Evolutionary conservation across 2,797 vertebrate species (phyloP), one percentile per base, ranked within the genome.

Genomic region (Chrysocyon brachyurus): DNA sequence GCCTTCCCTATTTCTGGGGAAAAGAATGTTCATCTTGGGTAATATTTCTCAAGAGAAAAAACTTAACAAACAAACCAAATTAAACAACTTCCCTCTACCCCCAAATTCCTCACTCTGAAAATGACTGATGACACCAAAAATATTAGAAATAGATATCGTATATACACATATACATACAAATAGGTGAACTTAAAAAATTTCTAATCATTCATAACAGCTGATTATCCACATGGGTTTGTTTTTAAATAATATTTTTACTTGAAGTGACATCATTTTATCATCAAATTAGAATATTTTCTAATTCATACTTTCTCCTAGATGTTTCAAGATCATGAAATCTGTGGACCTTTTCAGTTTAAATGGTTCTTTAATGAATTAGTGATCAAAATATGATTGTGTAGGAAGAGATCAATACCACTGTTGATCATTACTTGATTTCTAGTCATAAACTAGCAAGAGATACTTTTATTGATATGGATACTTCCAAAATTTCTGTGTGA

Each of bases 351-450:
- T 72, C 61, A 64, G 28, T 95, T 72, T 92, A 92, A 91, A 73
- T 81, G 49, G 3, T 86, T 95, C 57, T 96, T 93, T 90, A 96
- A 96, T 91, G 59, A 95, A 94, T 97, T 85, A 84, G 70, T 87
- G 94, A 90, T 91, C 78, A 89, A 84, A 93, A 90, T 15, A 79
- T 90, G 68, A 75, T n/a, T 81, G 40, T 91, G 22, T 64, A 84
- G 26, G 46, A 91, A 94, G 63, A 61, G 92, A 94, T 81, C 88
- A 79, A 90, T 94, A 77, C 2, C 12, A 14, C 26, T 77, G 9
- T 93, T 88, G 85, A 94, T 91, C 28, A 56, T 94, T 91, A 54
- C 70, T 96, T 94, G 86, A 73, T 87, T 93, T 97, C 95, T 49
- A 86, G 40, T 95, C 61, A 92, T 68, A 87, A 96, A 81, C 68